These are phyloP conservation scores for Diachasma alloeum DNA, from an alignment of 1,140 invertebrate species.

Conservation along the genomic window DNA sequence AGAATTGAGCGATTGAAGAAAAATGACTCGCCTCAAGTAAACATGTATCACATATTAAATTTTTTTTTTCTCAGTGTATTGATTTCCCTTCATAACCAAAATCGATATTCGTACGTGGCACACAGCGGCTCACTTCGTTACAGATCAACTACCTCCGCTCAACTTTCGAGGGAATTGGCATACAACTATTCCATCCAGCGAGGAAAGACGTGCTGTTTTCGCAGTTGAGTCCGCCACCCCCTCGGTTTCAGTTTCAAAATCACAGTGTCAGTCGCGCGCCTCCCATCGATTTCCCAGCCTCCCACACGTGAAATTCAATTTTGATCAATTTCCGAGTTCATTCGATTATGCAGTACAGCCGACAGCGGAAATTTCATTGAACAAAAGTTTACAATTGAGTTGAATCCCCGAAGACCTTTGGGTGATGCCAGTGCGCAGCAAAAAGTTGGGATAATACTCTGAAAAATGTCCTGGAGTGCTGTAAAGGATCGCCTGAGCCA, in stretches of 20 bases:
- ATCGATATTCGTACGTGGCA: slow-evolving; percentile 61
- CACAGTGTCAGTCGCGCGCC: background rate
- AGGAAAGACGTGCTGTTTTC: background rate
- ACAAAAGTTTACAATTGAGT: no score
- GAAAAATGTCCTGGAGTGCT: background rate
- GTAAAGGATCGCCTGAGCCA: background rate
- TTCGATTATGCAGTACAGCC: no score
- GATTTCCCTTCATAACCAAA: slow-evolving; percentile 45
- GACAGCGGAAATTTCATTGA: no score
- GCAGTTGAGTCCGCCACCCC: background rate
- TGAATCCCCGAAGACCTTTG: no score
- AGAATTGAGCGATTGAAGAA: no score
- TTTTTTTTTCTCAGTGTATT: background rate
- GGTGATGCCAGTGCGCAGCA: no score
- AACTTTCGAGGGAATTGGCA: slow-evolving; percentile 25
- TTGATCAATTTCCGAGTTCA: background rate
- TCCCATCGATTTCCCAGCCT: background rate
- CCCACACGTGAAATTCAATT: background rate
- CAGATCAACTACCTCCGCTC: slow-evolving; percentile 39
- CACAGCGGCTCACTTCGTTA: slow-evolving; percentile 57
- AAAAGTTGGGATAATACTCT: no score
- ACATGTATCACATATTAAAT: no score
- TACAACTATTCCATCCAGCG: background rate
- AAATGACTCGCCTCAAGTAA: no score
- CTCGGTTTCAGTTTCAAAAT: background rate